Conservation (phyloP, 2,888 invertebrate genomes). For the Aradus depressus region DNA sequence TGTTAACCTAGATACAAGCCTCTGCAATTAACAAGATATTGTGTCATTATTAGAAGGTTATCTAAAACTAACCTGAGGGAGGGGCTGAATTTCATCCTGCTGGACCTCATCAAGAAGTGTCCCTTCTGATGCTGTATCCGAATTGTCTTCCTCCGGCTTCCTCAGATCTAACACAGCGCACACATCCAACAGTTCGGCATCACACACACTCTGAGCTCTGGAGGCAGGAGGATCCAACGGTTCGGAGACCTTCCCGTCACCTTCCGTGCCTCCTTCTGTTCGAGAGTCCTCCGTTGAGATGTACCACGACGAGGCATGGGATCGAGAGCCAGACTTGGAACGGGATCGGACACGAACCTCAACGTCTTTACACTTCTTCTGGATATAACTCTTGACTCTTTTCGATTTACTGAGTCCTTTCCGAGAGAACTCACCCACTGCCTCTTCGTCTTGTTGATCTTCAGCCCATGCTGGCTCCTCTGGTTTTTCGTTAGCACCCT, state of each 20-base stretch:
- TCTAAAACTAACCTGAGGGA: conserved; percentile 13
- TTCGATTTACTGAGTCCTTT: conserved; percentile 25
- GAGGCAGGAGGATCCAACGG: not conserved
- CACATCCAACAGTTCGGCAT: not conserved
- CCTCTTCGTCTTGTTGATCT: conserved; percentile 9
- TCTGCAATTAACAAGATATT: too few species aligned
- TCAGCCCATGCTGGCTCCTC: conserved; percentile 17
- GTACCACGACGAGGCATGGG: conserved; percentile 22
- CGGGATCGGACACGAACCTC: conserved; percentile 20
- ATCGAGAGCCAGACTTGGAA: conserved; percentile 19
- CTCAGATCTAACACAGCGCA: not conserved
- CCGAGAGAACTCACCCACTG: not conserved
- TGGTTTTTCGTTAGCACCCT: conserved; percentile 1
- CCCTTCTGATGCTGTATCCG: conserved; percentile 19
- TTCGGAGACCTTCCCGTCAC: not conserved
- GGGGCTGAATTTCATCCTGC: conserved; percentile 4
- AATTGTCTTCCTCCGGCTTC: conserved; percentile 14
- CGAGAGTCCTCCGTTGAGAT: conserved; percentile 22
- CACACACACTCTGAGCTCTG: not conserved
- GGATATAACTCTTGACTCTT: conserved; percentile 27
- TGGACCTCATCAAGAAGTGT: conserved; percentile 16
- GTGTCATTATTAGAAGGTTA: too few species aligned
- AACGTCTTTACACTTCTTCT: conserved; percentile 27
- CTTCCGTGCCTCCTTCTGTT: conserved; percentile 23
- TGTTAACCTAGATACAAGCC: too few species aligned